phyloP scores from a whole-genome alignment of 2,888 invertebrate genomes.

The Alviniconcha strummeri region DNA sequence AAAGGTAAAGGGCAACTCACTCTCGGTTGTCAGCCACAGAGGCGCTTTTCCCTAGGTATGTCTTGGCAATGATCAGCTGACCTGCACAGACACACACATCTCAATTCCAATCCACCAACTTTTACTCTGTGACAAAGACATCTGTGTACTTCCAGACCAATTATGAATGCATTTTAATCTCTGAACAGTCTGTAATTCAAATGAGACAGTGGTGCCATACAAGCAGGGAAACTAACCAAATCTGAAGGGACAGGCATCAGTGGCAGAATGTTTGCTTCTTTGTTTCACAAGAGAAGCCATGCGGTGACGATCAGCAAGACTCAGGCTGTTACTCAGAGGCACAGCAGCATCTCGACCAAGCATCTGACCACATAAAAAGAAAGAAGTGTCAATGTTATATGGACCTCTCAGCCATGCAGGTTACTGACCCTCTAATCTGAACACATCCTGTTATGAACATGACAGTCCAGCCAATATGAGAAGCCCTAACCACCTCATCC shows the following conservation, averaged over 20 bases:
- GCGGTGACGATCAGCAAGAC: constrained; percentile 67
- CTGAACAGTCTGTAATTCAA: too few relatives aligned
- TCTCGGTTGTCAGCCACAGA: constrained; percentile 28
- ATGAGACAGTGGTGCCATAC: too few relatives aligned
- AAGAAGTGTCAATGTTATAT: too few relatives aligned
- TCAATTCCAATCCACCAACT: neutral
- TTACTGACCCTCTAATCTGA: too few relatives aligned
- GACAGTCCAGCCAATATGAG: neutral
- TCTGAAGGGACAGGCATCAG: constrained; percentile 68
- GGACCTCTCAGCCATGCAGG: too few relatives aligned
- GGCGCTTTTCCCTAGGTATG: constrained; percentile 68
- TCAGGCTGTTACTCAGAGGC: constrained; percentile 70
- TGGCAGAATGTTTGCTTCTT: constrained; percentile 46
- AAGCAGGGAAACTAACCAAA: constrained; percentile 51
- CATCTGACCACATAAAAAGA: constrained; percentile 51
- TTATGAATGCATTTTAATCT: too few relatives aligned
- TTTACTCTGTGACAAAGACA: too few relatives aligned
- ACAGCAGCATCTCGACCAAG: constrained; percentile 67
- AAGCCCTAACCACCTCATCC: too few relatives aligned
- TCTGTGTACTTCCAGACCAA: too few relatives aligned
- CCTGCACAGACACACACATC: constrained; percentile 50
- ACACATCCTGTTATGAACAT: neutral
- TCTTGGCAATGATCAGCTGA: constrained; percentile 68
- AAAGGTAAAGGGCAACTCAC: constrained; percentile 49
- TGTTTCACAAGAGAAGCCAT: constrained; percentile 59